Conservation (phyloP, 2,113 vertebrate species). For the Columba janthina region DNA sequence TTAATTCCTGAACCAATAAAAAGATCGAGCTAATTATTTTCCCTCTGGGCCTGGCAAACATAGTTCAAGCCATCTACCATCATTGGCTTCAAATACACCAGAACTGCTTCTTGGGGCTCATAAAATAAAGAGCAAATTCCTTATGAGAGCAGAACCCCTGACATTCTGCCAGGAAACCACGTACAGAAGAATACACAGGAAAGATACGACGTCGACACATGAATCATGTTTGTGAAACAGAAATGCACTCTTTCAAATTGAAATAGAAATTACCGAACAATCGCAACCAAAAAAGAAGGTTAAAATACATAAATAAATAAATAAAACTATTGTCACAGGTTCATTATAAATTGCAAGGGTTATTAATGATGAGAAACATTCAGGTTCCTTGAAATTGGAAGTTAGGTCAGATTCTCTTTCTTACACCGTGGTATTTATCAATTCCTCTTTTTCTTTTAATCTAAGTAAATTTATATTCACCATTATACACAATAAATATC, state of each 20-base stretch:
- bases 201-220: neutral
- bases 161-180: neutral
- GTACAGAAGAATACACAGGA: fast-evolving
- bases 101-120: neutral
- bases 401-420: neutral
- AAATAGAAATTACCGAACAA: neutral
- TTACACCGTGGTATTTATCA: neutral
- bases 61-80: neutral
- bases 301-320: neutral
- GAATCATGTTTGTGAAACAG: neutral
- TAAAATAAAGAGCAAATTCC: neutral
- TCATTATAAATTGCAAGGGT: neutral
- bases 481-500: neutral
- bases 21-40: neutral
- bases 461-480: neutral
- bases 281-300: neutral
- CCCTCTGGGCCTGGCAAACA: neutral
- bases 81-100: neutral
- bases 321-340: neutral
- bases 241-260: neutral
- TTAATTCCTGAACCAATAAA: neutral
- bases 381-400: neutral
- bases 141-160: neutral
- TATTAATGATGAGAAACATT: neutral
- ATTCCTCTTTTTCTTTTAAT: neutral